Evolutionary conservation across 2,797 vertebrate species (phyloP), one percentile per base, ranked within the genome.

Genomic region (Crenichthys baileyi): DNA sequence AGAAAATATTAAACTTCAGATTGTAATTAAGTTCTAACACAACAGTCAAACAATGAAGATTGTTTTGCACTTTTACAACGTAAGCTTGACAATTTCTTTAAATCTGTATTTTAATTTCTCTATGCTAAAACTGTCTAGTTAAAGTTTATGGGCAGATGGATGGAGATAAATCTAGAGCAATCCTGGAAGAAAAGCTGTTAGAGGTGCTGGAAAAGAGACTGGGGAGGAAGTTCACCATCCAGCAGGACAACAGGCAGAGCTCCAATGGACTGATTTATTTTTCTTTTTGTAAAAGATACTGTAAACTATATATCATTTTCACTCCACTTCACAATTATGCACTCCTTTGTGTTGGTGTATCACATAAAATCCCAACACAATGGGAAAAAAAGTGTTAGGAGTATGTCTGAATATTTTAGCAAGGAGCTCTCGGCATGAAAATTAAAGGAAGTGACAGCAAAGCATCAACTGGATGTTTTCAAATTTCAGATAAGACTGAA

Each of bases 401-500:
- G 39, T 1, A 0, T 36, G 36, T 36, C 36, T 18, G 4, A 44
- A 68, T 22, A 67, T 7, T 41, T 41, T 7, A 41, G 63, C 36
- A 41, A 5, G 22, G 41, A 70, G 67, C 67, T 70, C 12, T 26
- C 11, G 68, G 72, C 44, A 65, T 24, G 1, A 5, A 44, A 83
- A 82, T 24, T 74, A 68, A 68, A 4, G 68, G 18, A 58, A 61
- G 76, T 9, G 16, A 65, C 16, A 61, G 53, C n/a, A 65, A 44
- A 0, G 72, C 53, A 70, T 80, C 16, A 46, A 83, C 68, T 78
- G n/a, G 46, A 60, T 80, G 72, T 79, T 48, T 67, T 73, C 55
- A 6, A 4, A 74, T 85, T 84, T 46, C 12, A 44, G 80, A 84
- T 84, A 78, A 87, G 68, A 63, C 56, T 50, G 26, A 51, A 76